Evolutionary conservation across 2,113 vertebrate genomes (phyloP), one percentile per base, ranked within the genome.

Genomic region (Callionymus lyra): DNA sequence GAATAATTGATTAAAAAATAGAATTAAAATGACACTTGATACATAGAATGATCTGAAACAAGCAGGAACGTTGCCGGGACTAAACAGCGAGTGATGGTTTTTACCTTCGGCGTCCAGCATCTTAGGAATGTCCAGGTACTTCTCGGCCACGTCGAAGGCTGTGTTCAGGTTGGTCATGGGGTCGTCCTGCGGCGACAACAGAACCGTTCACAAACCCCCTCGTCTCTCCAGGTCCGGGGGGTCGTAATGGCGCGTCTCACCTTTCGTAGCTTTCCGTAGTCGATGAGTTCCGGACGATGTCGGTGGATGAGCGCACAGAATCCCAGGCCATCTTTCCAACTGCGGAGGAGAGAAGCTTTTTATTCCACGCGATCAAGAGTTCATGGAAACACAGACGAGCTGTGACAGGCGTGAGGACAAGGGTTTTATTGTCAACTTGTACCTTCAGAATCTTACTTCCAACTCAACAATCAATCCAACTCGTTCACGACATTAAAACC

Each of bases 251-350:
- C 11, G 12, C 18, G 8, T 0, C 63, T 74, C 81, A 97, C 95
- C 92, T 99, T 98, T 63, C 94, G 88, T 54, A 98, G 87, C 60
- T 98, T 96, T 27, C 89, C 91, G 0, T 98, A 99, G 79, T 99
- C 95, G 0, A 99, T 98, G 72, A 99, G 91, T 53, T 99, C 95
- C 31, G 95, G 95, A 74, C 95, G 93, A 74, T 99, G 95, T 77
- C 94, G 88, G 59, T 99, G 95, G 75, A 99, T 99, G 74, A 98
- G 89, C 3, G 95, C 95, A 35, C 95, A 99, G 86, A 99, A 99
- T 41, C 94, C 94, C 63, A 99, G 86, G 53, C 94, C 95, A 0
- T 99, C 95, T 65, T 99, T 99, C 95, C 95, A 99, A 62, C 95
- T 99, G 59, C 19, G 55, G 17, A 15, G 5, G 58, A 8, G 50